Percentiles rank a stretch among this genome's conserved stretches.
These are phyloP conservation scores for Anoplopoma fimbria DNA, from an alignment of 2,113 vertebrate genomes.

Conservation along the genomic window DNA sequence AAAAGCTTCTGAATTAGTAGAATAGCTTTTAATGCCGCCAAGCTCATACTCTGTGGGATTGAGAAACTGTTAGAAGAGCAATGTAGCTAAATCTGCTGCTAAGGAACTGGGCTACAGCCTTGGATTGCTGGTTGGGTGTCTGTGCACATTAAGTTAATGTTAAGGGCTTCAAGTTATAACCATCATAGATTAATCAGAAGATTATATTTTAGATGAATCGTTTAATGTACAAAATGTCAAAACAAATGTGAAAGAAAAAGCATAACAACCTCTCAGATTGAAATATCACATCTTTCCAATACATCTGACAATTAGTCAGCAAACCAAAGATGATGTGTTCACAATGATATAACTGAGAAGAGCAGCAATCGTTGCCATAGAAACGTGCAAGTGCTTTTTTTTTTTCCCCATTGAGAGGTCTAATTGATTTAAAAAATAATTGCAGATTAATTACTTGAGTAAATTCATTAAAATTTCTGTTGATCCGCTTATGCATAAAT, in stretches of 20 bases:
- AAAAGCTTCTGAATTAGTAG: slow-evolving; percentile 35
- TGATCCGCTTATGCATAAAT: not conserved
- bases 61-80: slow-evolving; percentile 1
- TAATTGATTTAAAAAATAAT: not conserved
- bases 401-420: not conserved
- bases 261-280: not conserved
- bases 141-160: not conserved
- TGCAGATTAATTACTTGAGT: not conserved
- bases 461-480: not conserved
- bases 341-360: not conserved
- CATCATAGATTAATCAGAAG: not conserved
- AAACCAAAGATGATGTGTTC: no score
- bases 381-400: not conserved
- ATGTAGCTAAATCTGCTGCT: not conserved
- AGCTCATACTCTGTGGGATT: slow-evolving; percentile 27
- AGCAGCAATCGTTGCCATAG: not conserved
- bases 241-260: not conserved
- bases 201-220: not conserved
- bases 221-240: not conserved
- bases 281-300: not conserved
- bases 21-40: slow-evolving; percentile 13
- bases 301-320: not conserved
- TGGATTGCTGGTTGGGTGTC: slow-evolving; percentile 8
- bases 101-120: not conserved
- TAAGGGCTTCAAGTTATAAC: not conserved